Conservation (phyloP, 2,113 vertebrate species). For the Machaerirhynchus nigripectus region DNA sequence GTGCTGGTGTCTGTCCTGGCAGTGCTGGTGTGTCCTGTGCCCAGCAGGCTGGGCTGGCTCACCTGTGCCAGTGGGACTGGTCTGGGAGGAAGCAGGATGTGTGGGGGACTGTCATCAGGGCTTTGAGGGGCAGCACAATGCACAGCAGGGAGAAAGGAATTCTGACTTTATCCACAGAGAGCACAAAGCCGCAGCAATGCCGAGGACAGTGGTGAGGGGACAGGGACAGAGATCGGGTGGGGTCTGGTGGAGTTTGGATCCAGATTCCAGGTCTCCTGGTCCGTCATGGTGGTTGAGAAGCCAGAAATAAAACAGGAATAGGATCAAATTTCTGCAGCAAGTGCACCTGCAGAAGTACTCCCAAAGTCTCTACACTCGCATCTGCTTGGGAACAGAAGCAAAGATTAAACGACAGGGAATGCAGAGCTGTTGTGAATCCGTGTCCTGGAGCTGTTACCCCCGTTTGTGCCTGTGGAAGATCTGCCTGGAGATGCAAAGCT, state of each 20-base stretch:
- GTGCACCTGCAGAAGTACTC: not conserved
- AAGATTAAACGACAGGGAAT: not conserved
- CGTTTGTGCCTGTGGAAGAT: not conserved
- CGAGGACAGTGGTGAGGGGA: rapidly evolving
- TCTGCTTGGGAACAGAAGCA: not conserved
- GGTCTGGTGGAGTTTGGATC: not conserved
- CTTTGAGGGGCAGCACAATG: not conserved
- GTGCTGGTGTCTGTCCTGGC: rapidly evolving
- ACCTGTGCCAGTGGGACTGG: rapidly evolving
- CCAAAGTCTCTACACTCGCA: rapidly evolving
- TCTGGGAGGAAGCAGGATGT: not conserved
- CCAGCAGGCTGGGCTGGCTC: not conserved
- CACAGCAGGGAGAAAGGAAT: not conserved
- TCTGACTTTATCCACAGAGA: not conserved
- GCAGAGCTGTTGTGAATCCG: not conserved
- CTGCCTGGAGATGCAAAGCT: not conserved
- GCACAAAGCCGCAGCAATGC: not conserved
- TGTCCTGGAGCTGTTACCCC: not conserved
- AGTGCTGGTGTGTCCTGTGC: no score
- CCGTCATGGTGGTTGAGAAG: not conserved
- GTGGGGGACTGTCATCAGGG: rapidly evolving
- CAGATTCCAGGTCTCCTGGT: not conserved
- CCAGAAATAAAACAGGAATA: not conserved
- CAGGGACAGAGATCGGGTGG: not conserved
- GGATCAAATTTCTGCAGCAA: not conserved